Evolutionary conservation across 1,140 invertebrate species (phyloP), one percentile per base, ranked within the genome.

Genomic region (Meloidogyne chitwoodi): DNA sequence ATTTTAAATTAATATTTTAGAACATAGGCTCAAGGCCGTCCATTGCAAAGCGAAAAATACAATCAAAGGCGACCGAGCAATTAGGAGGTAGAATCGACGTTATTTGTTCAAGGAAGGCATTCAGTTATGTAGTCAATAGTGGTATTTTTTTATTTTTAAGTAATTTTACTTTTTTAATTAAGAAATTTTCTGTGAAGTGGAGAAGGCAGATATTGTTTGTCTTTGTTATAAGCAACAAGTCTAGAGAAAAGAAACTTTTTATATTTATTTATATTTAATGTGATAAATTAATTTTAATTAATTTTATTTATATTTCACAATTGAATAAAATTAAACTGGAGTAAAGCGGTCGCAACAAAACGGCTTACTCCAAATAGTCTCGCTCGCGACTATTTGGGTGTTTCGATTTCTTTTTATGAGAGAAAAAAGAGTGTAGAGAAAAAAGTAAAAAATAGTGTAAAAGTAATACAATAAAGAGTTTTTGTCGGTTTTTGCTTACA

Each of bases 1-100:
- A 24, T 19, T 26, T 19, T 2, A n/a, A 22, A 29, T 69, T 38
- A 38, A 16, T 6, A 62, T 78, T 80, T 44, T 62, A 81, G 80
- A 80, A 81, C 11, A 82, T 82, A 11, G 48, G 74, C 24, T 65
- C 78, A 62, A 83, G 82, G 38, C 83, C 81, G 19, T 77, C 81
- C 19, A 26, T 77, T 11, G 72, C 81, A 19, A 82, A 82, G 41
- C 81, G 81, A 24, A 79, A 79, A 67, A 82, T 82, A 27, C 81
- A 82, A 66, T 38, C 48, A n/a, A 77, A 72, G 62, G 79, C 65
- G 19, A 61, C 81, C 16, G 81, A 63, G 16, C 68, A 83, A 64
- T 29, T 82, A 29, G 82, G 81, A 6, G 82, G 82, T 12, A 74
- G 70, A 44, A 81, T 82, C 19, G 81, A 82, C 64, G 81, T 82